Evolutionary conservation across 1,140 invertebrate genomes (phyloP), one percentile per base, ranked within the genome.

Genomic region (Drosophila gunungcola): DNA sequence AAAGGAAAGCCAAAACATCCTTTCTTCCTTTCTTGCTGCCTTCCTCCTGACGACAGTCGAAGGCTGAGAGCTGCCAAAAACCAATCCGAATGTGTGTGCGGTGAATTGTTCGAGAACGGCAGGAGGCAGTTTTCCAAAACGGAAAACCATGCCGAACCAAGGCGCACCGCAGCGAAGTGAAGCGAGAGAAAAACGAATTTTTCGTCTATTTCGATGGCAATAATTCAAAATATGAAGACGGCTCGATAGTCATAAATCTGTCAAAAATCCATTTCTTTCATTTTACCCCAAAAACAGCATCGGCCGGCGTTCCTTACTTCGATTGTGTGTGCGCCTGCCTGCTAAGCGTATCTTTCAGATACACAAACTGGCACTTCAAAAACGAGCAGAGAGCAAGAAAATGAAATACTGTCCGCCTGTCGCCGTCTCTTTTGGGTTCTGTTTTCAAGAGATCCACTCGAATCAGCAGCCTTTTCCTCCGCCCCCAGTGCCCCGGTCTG

Each of bases 191-290:
- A 67, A 69, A 57, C 79, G 69, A 82, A 83, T 84, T 84, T 79
- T 90, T 91, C 83, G 90, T 91, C 90, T 91, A 91, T 91, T 92
- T 92, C 88, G 90, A 91, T 91, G 80, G 90, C 91, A 91, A 92
- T 91, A 91, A 91, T 91, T 91, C 90, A 91, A 91, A 91, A 84
- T 82, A 85, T 73, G 76, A 91, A 83, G 86, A 85, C 80, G 90
- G 82, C 83, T 85, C 90, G 90, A 91, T 91, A 91, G 86, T 90
- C 86, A 89, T 90, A 90, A 91, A 91, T 91, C 90, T 91, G 90
- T 91, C 90, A 91, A 91, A 91, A 91, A 91, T 91, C 90, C 90
- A 91, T 91, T 91, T 91, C 86, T 91, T 91, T 70, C 90, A 91
- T 91, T 88, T 91, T 57, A 70, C 65, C 65, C 83, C 76, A 60